Evolutionary conservation across 2,797 vertebrate species (phyloP).

Genomic region (Etheostoma perlongum): DNA sequence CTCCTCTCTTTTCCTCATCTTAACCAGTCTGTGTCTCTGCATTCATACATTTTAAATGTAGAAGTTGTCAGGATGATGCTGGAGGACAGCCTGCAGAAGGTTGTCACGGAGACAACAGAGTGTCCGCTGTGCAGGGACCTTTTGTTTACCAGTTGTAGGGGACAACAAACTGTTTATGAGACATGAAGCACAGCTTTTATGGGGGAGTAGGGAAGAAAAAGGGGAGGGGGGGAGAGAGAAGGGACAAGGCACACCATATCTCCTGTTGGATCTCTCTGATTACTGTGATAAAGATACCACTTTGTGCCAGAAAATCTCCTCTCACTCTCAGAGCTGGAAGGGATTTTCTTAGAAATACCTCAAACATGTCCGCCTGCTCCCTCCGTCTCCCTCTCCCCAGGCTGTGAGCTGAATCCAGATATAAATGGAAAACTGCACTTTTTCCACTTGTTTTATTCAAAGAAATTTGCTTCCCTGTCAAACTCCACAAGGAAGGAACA

Average conservation of each 20-base stretch:
- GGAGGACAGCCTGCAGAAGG: slow-evolving; percentile 15
- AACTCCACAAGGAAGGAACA: slow-evolving; percentile 20
- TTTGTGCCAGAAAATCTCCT: slow-evolving; percentile 62
- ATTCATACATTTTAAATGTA: slow-evolving; percentile 29
- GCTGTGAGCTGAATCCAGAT: slow-evolving; percentile 35
- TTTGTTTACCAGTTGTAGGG: slow-evolving; percentile 23
- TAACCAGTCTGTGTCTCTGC: slow-evolving; percentile 1
- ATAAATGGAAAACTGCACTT: slow-evolving; percentile 30
- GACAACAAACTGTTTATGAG: slow-evolving; percentile 45
- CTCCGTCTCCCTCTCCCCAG: slow-evolving; percentile 17
- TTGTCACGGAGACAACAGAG: slow-evolving; percentile 17
- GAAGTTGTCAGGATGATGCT: slow-evolving; percentile 26
- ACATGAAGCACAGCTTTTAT: slow-evolving; percentile 26
- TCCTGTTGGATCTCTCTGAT: slow-evolving; percentile 54
- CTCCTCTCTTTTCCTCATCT: slow-evolving; percentile 5
- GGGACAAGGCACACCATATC: slow-evolving; percentile 26
- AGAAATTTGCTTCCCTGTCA: slow-evolving; percentile 10
- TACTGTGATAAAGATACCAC: slow-evolving; percentile 55
- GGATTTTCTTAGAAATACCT: slow-evolving; percentile 56
- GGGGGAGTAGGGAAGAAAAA: neutral
- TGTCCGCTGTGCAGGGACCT: neutral
- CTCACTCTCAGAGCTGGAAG: slow-evolving; percentile 45
- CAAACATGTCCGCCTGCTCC: slow-evolving; percentile 17
- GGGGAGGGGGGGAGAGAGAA: neutral
- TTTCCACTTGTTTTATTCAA: slow-evolving; percentile 31